Base-by-base conservation (phyloP, 1,140 invertebrate genomes). In the Euschistus heros region DNA sequence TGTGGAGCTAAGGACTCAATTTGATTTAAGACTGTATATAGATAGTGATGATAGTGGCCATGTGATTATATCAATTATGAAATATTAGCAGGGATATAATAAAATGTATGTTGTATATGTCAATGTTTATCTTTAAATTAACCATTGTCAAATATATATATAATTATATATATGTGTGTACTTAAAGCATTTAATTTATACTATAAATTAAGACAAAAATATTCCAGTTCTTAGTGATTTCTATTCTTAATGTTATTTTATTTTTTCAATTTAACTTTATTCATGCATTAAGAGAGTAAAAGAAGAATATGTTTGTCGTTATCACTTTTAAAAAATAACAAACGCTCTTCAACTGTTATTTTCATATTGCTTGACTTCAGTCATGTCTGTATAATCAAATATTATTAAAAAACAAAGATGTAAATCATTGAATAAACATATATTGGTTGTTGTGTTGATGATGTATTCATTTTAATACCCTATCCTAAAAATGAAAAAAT, bases 21-120 rank as follows among this genome's bases (percentile, higher is more conserved):
- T 57, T 57, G 24, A 27, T 57, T 57, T 57, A 57, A 57, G 54
- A 57, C 54, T 57, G 54, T 57, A 57, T 24, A 57, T 57, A 57
- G 54, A 17, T 57, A 57, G 54, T 24, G 20, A 24, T 50, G 20
- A 57, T 57, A 57, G 54, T 57, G 54, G 54, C 54, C 54, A 57
- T 57, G 54, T 57, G 54, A 57, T 57, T 57, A 57, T 57, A 57
- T 26, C 54, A 57, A 24, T 22, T 57, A 57, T 57, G 15, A 57
- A 57, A 24, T 24, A 22, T 57, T 57, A 57, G 54, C 54, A 57
- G 54, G 54, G 54, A 57, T 57, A 57, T 50, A 24, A 24, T 57
- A 26, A 37, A 37, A 37, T 37, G 33, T 37, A 37, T 37, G 33
- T 37, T 22, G 14, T 57, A 57, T 57, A 26, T 26, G 18, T 57